Percentiles rank a stretch among this genome's conserved stretches.
These are phyloP conservation scores for Eueides isabella DNA, from an alignment of 1,140 invertebrate species.

Conservation along the genomic window DNA sequence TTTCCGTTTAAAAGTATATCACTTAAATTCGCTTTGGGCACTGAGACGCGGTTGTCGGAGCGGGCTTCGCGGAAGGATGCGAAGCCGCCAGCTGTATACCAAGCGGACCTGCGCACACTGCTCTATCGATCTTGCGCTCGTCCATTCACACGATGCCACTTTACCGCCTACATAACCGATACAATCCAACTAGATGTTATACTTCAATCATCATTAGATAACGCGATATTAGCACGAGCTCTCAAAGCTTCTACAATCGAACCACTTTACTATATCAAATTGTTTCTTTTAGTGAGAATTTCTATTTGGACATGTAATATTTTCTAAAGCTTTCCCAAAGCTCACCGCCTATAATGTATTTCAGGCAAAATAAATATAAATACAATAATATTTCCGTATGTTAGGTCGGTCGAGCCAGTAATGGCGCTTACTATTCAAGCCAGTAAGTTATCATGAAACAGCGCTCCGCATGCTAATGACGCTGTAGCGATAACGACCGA, in stretches of 20 bases:
- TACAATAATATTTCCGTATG: slow-evolving; percentile 30
- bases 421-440: slow-evolving; percentile 52
- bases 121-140: slow-evolving; percentile 70
- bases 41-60: slow-evolving; percentile 53
- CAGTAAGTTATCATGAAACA: slow-evolving; percentile 59
- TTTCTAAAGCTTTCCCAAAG: not conserved
- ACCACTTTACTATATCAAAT: slow-evolving; percentile 53
- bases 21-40: slow-evolving; percentile 58
- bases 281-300: slow-evolving; percentile 21
- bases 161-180: slow-evolving; percentile 69
- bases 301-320: slow-evolving; percentile 33
- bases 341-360: slow-evolving; percentile 6
- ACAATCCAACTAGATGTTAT: slow-evolving; percentile 62
- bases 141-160: slow-evolving; percentile 71
- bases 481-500: slow-evolving; percentile 57
- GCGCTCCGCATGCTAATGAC: slow-evolving; percentile 71
- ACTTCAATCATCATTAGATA: slow-evolving; percentile 78
- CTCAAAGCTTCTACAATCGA: slow-evolving; percentile 55
- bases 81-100: slow-evolving; percentile 61
- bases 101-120: slow-evolving; percentile 71
- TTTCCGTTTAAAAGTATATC: slow-evolving; percentile 56
- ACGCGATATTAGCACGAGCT: slow-evolving; percentile 64
- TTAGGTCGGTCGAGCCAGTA: slow-evolving; percentile 32
- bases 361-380: slow-evolving; percentile 27
- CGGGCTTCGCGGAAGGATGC: slow-evolving; percentile 54